Base-by-base conservation (phyloP, 2,113 vertebrate species). In the Mixornis gularis region DNA sequence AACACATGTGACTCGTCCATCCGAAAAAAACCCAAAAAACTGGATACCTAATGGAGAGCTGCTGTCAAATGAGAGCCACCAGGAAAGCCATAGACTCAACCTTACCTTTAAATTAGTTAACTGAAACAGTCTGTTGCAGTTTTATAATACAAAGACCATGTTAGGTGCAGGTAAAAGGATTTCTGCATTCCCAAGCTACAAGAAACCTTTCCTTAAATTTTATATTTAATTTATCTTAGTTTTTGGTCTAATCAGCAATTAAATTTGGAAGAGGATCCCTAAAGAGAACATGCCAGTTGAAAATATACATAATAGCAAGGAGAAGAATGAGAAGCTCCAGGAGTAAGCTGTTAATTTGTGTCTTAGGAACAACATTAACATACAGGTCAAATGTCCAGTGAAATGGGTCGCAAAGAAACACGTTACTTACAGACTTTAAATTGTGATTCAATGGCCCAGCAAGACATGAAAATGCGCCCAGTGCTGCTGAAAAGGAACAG, bases 401-500 rank as follows among this genome's bases (percentile, higher is more conserved):
- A 93, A 87, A 98, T 98, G 97, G 91, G 95, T 96, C 95, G 81
- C 34, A 94, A 93, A 93, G 96, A 97, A 95, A 95, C 87, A 12
- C 78, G 17, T 32, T 96, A 91, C 78, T 74, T 95, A 51, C 56
- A 70, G 74, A 94, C 94, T 62, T 79, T 91, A 65, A 92, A 95
- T 24, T 97, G 96, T 38, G 96, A 96, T 91, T 96, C 97, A 55
- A 96, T 96, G 96, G 97, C 97, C 80, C 97, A 98, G 96, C 97
- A 97, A 83, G 96, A 63, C 55, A 93, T 96, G 96, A 97, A 95
- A 94, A 96, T 97, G 95, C 87, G 97, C 3, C 97, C 98, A 9
- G 98, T 96, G 81, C 97, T 98, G 20, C 52, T 98, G 27, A 98
- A 98, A 81, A 95, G 97, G 51, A 98, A 97, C 93, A 98, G 98